Conservation (phyloP, 2,797 vertebrate species). For the Pseudotriccus pelzelni region DNA sequence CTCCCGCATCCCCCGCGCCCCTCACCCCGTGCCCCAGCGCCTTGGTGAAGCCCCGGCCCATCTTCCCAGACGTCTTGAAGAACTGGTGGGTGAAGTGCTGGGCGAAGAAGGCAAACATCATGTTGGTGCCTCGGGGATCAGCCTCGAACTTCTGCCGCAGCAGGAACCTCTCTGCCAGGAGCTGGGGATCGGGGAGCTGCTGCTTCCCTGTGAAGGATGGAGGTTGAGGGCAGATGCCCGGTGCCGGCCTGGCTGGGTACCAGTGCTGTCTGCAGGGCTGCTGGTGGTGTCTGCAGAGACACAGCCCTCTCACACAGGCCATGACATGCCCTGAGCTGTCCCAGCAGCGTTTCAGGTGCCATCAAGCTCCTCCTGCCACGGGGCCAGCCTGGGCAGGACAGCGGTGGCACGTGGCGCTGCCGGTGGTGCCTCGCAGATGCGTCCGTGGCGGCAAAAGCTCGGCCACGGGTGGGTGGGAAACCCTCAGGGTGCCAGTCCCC, state of each 20-base stretch:
- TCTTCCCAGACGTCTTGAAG: conserved; percentile 86
- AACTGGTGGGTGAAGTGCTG: conserved; percentile 99
- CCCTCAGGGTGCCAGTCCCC: fast-evolving
- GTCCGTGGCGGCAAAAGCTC: not conserved
- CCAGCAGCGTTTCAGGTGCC: not conserved
- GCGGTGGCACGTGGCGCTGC: not conserved
- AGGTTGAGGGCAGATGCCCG: not conserved
- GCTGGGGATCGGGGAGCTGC: conserved; percentile 82
- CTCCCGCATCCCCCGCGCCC: fast-evolving
- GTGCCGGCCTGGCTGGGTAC: fast-evolving
- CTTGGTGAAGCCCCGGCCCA: conserved; percentile 87
- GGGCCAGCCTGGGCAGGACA: not conserved
- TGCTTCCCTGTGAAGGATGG: conserved; percentile 77
- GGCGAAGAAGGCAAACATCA: conserved; percentile 97
- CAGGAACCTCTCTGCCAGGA: conserved; percentile 81
- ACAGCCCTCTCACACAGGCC: not conserved
- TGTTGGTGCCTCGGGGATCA: conserved; percentile 86
- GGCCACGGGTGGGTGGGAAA: fast-evolving
- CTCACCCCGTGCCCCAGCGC: conserved; percentile 92
- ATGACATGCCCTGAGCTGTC: not conserved
- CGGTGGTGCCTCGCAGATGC: not conserved
- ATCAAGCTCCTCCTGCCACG: not conserved
- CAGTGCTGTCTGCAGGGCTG: not conserved
- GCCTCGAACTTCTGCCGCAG: conserved; percentile 83
- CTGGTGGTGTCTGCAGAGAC: not conserved